Conservation (phyloP, 1,140 invertebrate genomes). For the Anadara kagoshimensis region DNA sequence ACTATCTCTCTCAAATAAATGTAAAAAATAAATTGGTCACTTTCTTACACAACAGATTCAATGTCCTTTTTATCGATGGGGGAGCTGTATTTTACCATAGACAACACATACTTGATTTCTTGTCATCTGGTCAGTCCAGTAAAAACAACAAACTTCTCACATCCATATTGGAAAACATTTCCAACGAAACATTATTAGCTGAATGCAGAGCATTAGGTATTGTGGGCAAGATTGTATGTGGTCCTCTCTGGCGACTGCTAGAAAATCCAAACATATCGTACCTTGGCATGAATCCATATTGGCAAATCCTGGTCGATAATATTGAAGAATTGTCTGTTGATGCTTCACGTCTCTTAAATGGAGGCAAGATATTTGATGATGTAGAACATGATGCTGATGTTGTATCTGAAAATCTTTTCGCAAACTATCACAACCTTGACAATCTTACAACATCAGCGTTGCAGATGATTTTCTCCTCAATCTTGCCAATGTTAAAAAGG, state of each 20-base stretch:
- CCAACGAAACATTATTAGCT: constrained; percentile 1
- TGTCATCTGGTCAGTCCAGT: background rate
- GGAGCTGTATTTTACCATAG: constrained; percentile 1
- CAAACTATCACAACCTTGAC: background rate
- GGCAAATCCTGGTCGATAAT: constrained; percentile 1
- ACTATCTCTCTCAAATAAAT: background rate
- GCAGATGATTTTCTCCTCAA: no score
- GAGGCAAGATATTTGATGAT: background rate
- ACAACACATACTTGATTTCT: background rate
- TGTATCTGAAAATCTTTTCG: background rate
- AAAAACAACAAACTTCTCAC: background rate
- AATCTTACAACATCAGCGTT: background rate
- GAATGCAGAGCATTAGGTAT: background rate
- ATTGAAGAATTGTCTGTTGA: background rate
- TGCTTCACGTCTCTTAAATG: background rate
- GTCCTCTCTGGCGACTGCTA: background rate
- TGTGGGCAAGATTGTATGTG: background rate
- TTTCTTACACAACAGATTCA: constrained; percentile 12
- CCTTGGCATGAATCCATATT: background rate
- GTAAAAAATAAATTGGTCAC: constrained; percentile 3
- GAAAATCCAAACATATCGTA: background rate
- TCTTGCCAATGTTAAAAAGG: no score
- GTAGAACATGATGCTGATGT: no score
- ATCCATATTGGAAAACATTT: background rate
- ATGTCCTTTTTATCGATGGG: constrained; percentile 8